These are phyloP conservation scores for Seira musarum DNA, from an alignment of 2,888 invertebrate genomes.

Conservation along the genomic window DNA sequence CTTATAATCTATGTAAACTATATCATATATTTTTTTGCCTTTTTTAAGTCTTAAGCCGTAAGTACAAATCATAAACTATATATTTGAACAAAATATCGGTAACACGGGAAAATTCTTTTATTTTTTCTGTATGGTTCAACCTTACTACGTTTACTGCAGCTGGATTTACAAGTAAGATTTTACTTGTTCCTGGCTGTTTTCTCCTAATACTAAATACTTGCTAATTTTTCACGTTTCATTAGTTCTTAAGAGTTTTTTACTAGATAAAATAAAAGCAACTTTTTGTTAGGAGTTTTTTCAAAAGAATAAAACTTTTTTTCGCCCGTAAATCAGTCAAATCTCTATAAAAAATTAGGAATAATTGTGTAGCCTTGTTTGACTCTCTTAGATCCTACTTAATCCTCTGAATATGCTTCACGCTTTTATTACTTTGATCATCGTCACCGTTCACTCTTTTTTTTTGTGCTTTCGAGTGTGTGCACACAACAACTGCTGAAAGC, in stretches of 20 bases:
- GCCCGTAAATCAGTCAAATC: constrained; percentile 7
- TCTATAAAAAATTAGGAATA: neutral
- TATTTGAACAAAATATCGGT: constrained; percentile 38
- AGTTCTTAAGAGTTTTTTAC: constrained; percentile 2
- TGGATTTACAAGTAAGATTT: constrained; percentile 65
- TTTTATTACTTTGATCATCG: constrained; percentile 9
- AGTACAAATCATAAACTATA: neutral
- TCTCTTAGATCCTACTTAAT: neutral
- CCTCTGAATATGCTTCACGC: neutral
- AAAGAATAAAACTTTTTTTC: neutral
- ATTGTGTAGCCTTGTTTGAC: constrained; percentile 4
- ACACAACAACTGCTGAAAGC: neutral
- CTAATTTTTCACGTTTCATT: neutral
- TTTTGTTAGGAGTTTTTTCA: constrained; percentile 1
- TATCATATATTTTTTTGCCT: no score
- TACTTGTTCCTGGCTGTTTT: constrained; percentile 63
- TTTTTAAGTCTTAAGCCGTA: no score
- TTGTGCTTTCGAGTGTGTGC: constrained; percentile 2
- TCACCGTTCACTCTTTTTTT: constrained; percentile 13
- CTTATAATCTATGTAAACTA: no score
- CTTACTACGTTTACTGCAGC: constrained; percentile 58
- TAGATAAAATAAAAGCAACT: neutral
- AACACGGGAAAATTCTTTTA: constrained; percentile 47
- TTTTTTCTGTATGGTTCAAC: constrained; percentile 59
- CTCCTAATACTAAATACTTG: neutral